Evolutionary conservation across 2,797 vertebrate species (phyloP), one percentile per base, ranked within the genome.

Genomic region (Apogon talboti): DNA sequence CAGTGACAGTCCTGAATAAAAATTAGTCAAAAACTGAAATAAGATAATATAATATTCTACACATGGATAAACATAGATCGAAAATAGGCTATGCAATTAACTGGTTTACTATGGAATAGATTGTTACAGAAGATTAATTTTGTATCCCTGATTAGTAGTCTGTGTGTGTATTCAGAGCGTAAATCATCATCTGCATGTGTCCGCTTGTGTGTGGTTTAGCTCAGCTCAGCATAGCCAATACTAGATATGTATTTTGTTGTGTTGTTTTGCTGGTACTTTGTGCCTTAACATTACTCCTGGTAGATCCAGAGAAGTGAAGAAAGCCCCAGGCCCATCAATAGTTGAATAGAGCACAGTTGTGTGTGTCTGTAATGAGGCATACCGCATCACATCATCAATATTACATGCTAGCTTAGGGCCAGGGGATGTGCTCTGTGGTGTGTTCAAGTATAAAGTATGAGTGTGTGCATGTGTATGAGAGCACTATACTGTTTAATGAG

Each of bases 361-460:
- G 91, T 90, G 87, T 88, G 83, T 87, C 86, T 86, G 87, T 93
- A 94, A 94, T 92, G 92, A 94, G 90, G 87, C 85, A 58, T 81
- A 91, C 87, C 79, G 87, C 87, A 90, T 87, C 65, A n/a, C 74
- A 81, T 78, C 93, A 93, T 94, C 89, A 93, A 94, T 94, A 94
- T 94, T 94, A 89, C 83, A 94, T 93, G 88, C 67, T 75, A 66
- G 81, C 83, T 86, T 60, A 65, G 61, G 86, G 81, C 86, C 76
- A 71, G 60, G 78, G 76, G 76, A 85, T 82, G 67, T 78, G 76
- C 73, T 65, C 68, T 72, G 57, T 69, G 66, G 72, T 79, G 55
- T 75, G 72, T 71, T 84, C 68, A 69, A 74, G 69, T 85, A 57
- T 63, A 60, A 83, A 79, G 67, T 70, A 65, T 55, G 67, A 74